A percentile compares a stretch with the other conserved stretches of the same genome.
phyloP scores from a whole-genome alignment of 2,888 invertebrate species.

The Campoletis raptor region DNA sequence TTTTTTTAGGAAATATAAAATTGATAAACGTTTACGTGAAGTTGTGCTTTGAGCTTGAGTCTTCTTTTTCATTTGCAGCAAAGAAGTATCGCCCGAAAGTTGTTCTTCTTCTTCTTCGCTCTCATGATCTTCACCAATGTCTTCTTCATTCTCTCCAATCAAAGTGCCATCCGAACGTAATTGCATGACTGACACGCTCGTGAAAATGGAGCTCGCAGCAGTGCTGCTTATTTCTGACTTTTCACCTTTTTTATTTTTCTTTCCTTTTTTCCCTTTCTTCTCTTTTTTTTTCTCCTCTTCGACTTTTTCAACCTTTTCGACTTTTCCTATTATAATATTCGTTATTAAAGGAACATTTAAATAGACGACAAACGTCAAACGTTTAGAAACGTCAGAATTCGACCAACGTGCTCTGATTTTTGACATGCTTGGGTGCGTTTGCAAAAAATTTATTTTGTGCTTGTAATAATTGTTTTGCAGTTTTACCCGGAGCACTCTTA shows the following conservation, averaged over 20 bases:
- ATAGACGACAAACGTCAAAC: background rate
- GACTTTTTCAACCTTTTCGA: slow-evolving; percentile 73
- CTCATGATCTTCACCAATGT: slow-evolving; percentile 75
- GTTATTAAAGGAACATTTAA: background rate
- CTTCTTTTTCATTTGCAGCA: slow-evolving; percentile 74
- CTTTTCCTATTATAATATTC: slow-evolving; percentile 71
- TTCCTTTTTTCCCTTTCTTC: slow-evolving; percentile 78
- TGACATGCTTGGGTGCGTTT: slow-evolving; percentile 33
- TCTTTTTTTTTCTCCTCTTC: slow-evolving; percentile 78
- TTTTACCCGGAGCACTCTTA: slow-evolving; percentile 81
- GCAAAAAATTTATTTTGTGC: background rate
- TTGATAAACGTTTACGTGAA: slow-evolving; percentile 68
- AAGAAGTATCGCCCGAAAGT: slow-evolving; percentile 52
- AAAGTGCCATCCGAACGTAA: slow-evolving; percentile 62
- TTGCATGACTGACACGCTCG: slow-evolving; percentile 72
- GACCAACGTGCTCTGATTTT: slow-evolving; percentile 16
- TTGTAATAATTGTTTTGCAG: background rate
- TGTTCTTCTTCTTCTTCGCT: slow-evolving; percentile 82
- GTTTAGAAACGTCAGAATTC: slow-evolving; percentile 1
- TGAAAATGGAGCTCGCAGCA: slow-evolving; percentile 66
- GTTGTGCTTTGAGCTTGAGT: slow-evolving; percentile 76
- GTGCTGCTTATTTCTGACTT: slow-evolving; percentile 75
- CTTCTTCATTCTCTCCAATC: slow-evolving; percentile 70
- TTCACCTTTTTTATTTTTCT: slow-evolving; percentile 78
- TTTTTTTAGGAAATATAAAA: background rate